Percentiles rank a stretch among this genome's conserved stretches.
Conservation (phyloP, 2,797 vertebrate species). For the Aeoliscus strigatus region DNA sequence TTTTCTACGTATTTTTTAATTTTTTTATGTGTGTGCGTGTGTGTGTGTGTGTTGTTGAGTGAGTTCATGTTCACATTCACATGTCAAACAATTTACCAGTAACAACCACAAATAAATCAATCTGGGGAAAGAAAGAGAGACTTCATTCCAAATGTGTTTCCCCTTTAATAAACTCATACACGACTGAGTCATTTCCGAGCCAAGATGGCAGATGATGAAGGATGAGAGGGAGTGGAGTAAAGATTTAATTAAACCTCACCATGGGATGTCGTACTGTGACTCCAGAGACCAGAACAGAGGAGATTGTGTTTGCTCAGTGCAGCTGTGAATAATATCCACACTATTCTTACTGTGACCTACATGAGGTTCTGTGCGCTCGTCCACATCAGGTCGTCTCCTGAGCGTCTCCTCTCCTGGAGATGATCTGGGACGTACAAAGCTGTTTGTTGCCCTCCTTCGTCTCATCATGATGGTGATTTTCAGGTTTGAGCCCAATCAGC, state of each 20-base stretch:
- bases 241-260: constrained; percentile 70
- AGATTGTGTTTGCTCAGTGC: constrained; percentile 63
- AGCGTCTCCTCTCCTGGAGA: constrained; percentile 20
- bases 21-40: no score
- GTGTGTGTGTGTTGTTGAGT: no score
- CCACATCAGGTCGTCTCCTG: constrained; percentile 21
- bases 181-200: constrained; percentile 50
- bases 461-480: constrained; percentile 41
- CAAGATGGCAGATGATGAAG: constrained; percentile 65
- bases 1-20: no score
- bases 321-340: constrained; percentile 62
- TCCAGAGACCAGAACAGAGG: constrained; percentile 52
- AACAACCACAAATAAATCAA: no score
- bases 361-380: constrained; percentile 45
- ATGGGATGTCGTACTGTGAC: constrained; percentile 58
- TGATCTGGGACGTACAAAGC: constrained; percentile 27
- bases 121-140: constrained; percentile 8
- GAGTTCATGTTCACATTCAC: no score
- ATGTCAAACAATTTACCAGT: constrained; percentile 21
- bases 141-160: constrained; percentile 34
- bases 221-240: constrained; percentile 57
- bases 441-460: constrained; percentile 19
- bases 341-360: constrained; percentile 61
- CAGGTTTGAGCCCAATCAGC: constrained; percentile 52
- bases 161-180: constrained; percentile 51